Evolutionary conservation across 2,113 vertebrate genomes (phyloP), one percentile per base, ranked within the genome.

Genomic region (Hypanus sabinus): DNA sequence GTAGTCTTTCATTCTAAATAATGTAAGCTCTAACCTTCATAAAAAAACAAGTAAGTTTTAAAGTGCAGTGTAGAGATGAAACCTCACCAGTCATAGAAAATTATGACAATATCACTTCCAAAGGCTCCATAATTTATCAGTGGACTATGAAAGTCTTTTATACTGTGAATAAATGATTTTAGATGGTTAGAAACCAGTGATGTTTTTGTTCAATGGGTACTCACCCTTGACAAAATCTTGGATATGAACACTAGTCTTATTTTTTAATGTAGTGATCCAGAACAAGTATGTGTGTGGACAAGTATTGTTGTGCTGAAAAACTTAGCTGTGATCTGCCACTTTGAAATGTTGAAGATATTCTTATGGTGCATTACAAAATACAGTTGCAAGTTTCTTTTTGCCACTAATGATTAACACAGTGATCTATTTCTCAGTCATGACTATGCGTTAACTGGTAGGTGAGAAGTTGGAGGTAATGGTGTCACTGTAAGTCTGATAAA

Each of bases 1-100:
- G 20, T 20, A 93, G 33, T 38, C 68, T 73, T 73, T 73, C 91
- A 73, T 93, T 70, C 24, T 75, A 73, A 38, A 73, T 93, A 16
- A 93, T 73, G 36, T 93, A 92, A 70, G 68, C 73, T 93, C 33
- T 71, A 71, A 73, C 68, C 91, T 93, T 93, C 70, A 93, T 70
- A 46, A 73, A 93, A 93, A 70, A 38, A 20, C 65, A 38, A 73
- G 68, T 93, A 46, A 73, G 68, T 93, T 73, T 73, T 73, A 93
- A 93, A 93, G 73, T 65, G n/a, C 85, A 88, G 60, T 88, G 30
- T n/a, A 33, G 30, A 62, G 30, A 65, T 65, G 85, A n/a, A 33
- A 33, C 8, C 85, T 33, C 16, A 5, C 18, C 85, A 65, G 70
- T 73, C 36, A 71, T 38, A 33, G 22, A 70, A n/a, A 92, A 65